These are phyloP conservation scores for Ophonus ardosiacus DNA, from an alignment of 2,888 invertebrate species.

Conservation along the genomic window DNA sequence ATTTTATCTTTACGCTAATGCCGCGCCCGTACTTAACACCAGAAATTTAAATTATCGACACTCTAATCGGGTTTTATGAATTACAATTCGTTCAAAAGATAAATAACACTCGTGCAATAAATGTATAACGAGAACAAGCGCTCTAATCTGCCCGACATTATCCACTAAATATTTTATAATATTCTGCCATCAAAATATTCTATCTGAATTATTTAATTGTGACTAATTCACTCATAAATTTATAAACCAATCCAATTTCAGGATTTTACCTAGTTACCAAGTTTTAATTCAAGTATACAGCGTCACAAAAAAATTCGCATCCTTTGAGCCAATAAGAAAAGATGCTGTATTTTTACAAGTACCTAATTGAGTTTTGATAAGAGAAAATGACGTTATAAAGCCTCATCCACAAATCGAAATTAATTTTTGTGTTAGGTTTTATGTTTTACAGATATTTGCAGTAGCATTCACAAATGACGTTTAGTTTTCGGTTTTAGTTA, in stretches of 20 bases:
- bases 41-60: slow-evolving; percentile 3
- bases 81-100: background rate
- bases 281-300: too few species aligned
- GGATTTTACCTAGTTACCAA: background rate
- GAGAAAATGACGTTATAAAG: too few species aligned
- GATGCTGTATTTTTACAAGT: too few species aligned
- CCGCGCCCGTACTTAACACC: background rate
- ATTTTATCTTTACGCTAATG: slow-evolving; percentile 31
- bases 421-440: too few species aligned
- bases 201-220: background rate
- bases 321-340: too few species aligned
- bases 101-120: background rate
- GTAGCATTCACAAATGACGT: too few species aligned
- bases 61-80: background rate
- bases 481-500: too few species aligned
- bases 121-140: background rate
- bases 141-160: background rate
- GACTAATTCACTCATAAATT: background rate
- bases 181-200: background rate
- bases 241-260: background rate
- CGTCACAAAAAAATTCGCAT: too few species aligned
- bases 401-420: too few species aligned
- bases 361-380: too few species aligned
- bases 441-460: too few species aligned
- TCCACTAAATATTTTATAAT: background rate